Evolutionary conservation across 1,140 invertebrate genomes (phyloP), one percentile per base, ranked within the genome.

Genomic region (Pygmarrhopalites habei): DNA sequence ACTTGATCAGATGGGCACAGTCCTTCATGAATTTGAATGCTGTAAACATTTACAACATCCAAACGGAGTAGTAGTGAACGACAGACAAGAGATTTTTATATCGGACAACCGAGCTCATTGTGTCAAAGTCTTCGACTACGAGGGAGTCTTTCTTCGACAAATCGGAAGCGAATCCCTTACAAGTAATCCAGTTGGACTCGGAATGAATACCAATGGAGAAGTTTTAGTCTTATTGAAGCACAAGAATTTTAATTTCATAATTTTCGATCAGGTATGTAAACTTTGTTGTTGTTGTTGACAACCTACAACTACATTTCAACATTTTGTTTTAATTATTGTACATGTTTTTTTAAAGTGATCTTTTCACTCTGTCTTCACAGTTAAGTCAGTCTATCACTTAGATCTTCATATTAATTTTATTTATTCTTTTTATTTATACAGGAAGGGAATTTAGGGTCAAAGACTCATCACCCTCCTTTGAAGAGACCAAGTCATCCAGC

Each of bases 211-310:
- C 0, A 86, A 88, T 29, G 95, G 95, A 44, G 95, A 99, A 75
- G 95, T 98, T 56, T 82, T 98, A 43, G 96, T 99, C 68, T n/a
- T n/a, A n/a, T n/a, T n/a, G n/a, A 99, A 99, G 80, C 96, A 99
- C 79, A 99, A 99, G 81, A 99, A 99, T 78, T 99, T 99, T 81
- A 99, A 99, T 76, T 78, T 99, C 75, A 99, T 96, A 55, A 94
- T 99, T 73, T 95, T 95, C 79, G 92, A 91, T 12, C 68, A 70
- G 60, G 68, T 70, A 44, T 41, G 10, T 47, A 17, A 28, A 28
- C n/a, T n/a, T n/a, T n/a, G n/a, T n/a, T n/a, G n/a, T n/a, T n/a
- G n/a, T n/a, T n/a, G n/a, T n/a, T n/a, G n/a, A n/a, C n/a, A n/a
- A n/a, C n/a, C n/a, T n/a, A n/a, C n/a, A n/a, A n/a, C n/a, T n/a